These are phyloP conservation scores for Augiades crinisus DNA, from an alignment of 2,888 invertebrate genomes.

Conservation along the genomic window DNA sequence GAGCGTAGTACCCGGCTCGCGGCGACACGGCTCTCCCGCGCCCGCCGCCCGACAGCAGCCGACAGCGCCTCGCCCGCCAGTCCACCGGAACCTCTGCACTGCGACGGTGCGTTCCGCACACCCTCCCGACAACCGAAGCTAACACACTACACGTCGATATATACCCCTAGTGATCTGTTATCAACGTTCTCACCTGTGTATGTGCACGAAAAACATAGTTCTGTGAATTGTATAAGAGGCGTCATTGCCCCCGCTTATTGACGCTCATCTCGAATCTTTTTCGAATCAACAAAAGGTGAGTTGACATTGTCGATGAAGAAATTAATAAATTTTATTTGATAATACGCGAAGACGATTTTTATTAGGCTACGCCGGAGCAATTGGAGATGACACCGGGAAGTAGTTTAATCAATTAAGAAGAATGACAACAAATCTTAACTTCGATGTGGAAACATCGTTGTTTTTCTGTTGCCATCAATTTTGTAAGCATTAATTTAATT, in stretches of 20 bases:
- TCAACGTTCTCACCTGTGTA: constrained; percentile 42
- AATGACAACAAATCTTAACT: too few relatives aligned
- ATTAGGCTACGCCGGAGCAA: too few relatives aligned
- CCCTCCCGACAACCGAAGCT: constrained; percentile 27
- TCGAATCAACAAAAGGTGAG: constrained; percentile 22
- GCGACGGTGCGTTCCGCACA: constrained; percentile 58
- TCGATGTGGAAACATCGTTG: too few relatives aligned
- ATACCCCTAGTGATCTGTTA: constrained; percentile 26
- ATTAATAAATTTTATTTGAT: not conserved
- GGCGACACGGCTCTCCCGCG: constrained; percentile 34
- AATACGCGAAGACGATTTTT: not conserved
- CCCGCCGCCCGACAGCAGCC: constrained; percentile 30
- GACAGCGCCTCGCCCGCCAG: constrained; percentile 46
- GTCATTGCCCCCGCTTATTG: constrained; percentile 49
- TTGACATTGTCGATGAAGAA: constrained; percentile 14
- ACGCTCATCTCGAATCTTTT: constrained; percentile 49
- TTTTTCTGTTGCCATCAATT: too few relatives aligned
- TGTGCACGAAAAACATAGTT: constrained; percentile 48
- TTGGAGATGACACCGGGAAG: too few relatives aligned
- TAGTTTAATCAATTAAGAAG: too few relatives aligned
- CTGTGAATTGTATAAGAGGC: constrained; percentile 50
- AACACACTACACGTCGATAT: constrained; percentile 12
- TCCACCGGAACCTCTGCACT: constrained; percentile 65
- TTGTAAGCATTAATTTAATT: too few relatives aligned
- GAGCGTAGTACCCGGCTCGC: too few relatives aligned